These are phyloP conservation scores for Leucopsar rothschildi DNA, from an alignment of 2,113 vertebrate species.

Conservation along the genomic window DNA sequence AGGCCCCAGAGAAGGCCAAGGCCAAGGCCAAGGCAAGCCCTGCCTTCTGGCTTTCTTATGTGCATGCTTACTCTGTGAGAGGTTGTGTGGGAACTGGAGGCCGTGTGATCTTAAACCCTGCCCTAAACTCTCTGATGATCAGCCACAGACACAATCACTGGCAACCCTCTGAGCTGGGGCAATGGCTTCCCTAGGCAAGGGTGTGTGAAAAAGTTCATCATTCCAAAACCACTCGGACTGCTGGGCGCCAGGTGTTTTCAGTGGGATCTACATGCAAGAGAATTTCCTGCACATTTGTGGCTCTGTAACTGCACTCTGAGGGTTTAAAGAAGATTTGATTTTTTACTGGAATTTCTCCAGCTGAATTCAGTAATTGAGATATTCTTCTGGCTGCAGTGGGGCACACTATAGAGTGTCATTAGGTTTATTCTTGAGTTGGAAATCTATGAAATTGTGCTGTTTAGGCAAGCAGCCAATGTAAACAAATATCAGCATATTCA, in stretches of 20 bases:
- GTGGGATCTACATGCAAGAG: not conserved
- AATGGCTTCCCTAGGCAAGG: not conserved
- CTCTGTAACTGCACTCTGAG: not conserved
- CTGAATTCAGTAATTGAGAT: not conserved
- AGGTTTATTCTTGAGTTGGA: not conserved
- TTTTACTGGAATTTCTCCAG: not conserved
- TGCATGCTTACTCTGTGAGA: not conserved
- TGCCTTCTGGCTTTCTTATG: not conserved
- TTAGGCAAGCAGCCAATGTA: constrained; percentile 6
- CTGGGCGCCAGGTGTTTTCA: not conserved
- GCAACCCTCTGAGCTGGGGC: fast-evolving
- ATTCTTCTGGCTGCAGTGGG: not conserved
- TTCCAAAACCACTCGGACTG: fast-evolving
- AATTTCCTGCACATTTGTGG: not conserved
- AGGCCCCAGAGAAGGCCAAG: not conserved
- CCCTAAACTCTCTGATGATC: not conserved
- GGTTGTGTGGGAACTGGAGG: not conserved
- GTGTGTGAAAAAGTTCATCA: fast-evolving
- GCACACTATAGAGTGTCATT: not conserved
- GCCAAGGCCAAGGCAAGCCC: not conserved
- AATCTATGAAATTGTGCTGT: constrained; percentile 13
- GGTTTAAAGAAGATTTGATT: not conserved
- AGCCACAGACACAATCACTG: not conserved
- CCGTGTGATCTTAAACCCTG: not conserved
- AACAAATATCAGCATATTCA: not conserved